phyloP scores from a whole-genome alignment of 2,797 vertebrate genomes.

The Pipistrellus nathusii region DNA sequence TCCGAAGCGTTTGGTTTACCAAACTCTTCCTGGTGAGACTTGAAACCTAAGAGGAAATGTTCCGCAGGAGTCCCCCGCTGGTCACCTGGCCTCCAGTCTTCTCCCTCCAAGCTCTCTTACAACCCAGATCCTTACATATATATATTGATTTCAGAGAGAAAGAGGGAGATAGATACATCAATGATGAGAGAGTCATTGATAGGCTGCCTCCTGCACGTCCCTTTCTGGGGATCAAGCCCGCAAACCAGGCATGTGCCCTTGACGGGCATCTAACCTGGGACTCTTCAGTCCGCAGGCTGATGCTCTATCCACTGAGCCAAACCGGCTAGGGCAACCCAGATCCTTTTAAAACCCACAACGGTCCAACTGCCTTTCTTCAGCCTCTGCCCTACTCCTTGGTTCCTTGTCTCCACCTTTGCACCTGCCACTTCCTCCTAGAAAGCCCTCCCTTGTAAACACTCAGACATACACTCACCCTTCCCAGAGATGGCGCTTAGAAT shows the following conservation, averaged over 20 bases:
- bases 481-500: no score
- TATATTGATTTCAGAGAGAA: no score
- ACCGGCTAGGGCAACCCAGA: no score
- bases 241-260: no score
- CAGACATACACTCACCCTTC: not conserved
- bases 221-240: no score
- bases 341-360: not conserved
- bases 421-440: not conserved
- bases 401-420: not conserved
- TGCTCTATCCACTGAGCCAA: no score
- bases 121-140: not conserved
- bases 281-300: no score
- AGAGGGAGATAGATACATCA: no score
- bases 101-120: not conserved
- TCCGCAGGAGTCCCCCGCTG: not conserved
- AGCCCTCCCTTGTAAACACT: not conserved
- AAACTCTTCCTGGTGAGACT: not conserved
- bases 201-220: no score
- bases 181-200: no score
- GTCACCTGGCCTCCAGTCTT: not conserved
- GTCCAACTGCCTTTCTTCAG: not conserved
- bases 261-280: no score
- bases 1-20: not conserved
- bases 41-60: not conserved
- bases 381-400: not conserved